These are phyloP conservation scores for Pseudanteris insignis DNA, from an alignment of 2,888 invertebrate species.

Conservation along the genomic window DNA sequence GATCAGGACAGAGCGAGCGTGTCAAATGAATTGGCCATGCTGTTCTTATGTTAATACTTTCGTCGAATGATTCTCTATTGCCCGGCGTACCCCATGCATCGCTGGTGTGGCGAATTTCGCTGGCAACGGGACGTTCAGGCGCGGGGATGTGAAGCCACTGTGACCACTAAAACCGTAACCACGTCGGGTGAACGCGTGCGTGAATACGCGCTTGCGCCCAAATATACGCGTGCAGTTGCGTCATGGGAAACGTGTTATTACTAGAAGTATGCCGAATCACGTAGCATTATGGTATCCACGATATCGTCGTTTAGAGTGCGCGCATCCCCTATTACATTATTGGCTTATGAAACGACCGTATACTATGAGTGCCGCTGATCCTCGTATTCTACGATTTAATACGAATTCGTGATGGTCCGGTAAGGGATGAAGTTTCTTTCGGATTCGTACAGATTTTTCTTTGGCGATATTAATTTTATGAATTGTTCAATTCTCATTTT, in stretches of 20 bases:
- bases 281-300: constrained; percentile 23
- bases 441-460: too few relatives aligned
- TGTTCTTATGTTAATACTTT: constrained; percentile 63
- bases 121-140: constrained; percentile 59
- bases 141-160: constrained; percentile 63
- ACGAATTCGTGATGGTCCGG: too few relatives aligned
- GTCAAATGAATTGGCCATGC: constrained; percentile 60
- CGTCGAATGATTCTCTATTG: constrained; percentile 55
- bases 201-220: constrained; percentile 6
- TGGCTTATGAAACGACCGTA: too few relatives aligned
- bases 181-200: constrained; percentile 23
- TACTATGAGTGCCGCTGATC: too few relatives aligned
- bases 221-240: constrained; percentile 46
- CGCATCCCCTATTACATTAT: too few relatives aligned
- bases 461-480: too few relatives aligned
- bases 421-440: too few relatives aligned
- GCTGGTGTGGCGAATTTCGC: constrained; percentile 61
- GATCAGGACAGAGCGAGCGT: constrained; percentile 52
- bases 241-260: constrained; percentile 59
- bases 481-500: too few relatives aligned
- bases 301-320: too few relatives aligned
- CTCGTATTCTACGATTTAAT: too few relatives aligned
- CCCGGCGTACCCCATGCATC: constrained; percentile 30
- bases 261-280: constrained; percentile 47
- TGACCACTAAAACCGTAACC: constrained; percentile 59